Evolutionary conservation across 2,797 vertebrate species (phyloP).

Genomic region (Aselliscus stoliczkanus): DNA sequence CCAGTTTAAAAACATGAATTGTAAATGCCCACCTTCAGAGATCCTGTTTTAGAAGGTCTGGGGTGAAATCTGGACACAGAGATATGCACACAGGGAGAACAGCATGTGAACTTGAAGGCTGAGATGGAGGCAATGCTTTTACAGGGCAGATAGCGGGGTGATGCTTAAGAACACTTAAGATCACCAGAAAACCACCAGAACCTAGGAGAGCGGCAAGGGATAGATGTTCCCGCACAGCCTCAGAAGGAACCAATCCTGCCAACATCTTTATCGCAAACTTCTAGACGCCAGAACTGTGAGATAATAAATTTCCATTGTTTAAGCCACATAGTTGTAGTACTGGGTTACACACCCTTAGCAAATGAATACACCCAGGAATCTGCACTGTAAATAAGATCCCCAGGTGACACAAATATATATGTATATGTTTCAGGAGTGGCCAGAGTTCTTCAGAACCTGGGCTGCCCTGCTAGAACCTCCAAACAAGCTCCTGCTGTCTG

Average conservation of each 20-base stretch:
- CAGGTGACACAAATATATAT: not conserved
- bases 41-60: not conserved
- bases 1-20: not conserved
- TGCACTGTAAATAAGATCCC: not conserved
- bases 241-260: not conserved
- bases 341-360: not conserved
- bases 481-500: not conserved
- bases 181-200: not conserved
- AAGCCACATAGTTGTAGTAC: not conserved
- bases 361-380: not conserved
- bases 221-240: not conserved
- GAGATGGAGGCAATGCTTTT: not conserved
- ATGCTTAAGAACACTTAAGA: not conserved
- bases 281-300: not conserved
- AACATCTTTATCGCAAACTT: not conserved
- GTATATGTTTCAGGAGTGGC: not conserved
- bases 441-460: not conserved
- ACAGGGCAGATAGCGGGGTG: not conserved
- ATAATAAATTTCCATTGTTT: not conserved
- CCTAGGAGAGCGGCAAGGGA: not conserved
- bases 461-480: not conserved
- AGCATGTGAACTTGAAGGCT: not conserved
- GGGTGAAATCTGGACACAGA: not conserved
- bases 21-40: not conserved
- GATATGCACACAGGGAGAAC: fast-evolving